Evolutionary conservation across 2,113 vertebrate genomes (phyloP), one percentile per base, ranked within the genome.

Genomic region (Seriola dumerili): DNA sequence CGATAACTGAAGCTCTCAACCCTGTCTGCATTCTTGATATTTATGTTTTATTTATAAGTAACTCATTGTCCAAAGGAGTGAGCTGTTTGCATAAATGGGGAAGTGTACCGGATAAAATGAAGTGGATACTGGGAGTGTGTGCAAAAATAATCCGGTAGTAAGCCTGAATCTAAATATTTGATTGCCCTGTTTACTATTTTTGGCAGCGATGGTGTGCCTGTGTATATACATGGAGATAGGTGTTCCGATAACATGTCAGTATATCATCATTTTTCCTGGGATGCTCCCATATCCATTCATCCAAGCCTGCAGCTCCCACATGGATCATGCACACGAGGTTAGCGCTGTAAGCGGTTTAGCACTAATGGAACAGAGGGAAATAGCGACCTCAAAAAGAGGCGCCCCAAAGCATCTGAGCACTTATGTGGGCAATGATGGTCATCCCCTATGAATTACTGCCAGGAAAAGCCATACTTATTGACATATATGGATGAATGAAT

Each of bases 31-130:
- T 91, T 88, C 86, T 88, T 91, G 67, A 92, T 77, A 63, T 63
- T 73, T 58, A 85, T 91, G 68, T 90, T 90, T 90, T 86, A 93
- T 92, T 89, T 76, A 90, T 84, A 40, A 84, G 70, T 44, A 64
- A 77, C 61, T 89, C 85, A 87, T 74, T 90, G 85, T 92, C 85
- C 78, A 85, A 80, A 85, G 80, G n/a, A 82, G 73, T 54, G 74
- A 85, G 81, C 88, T 76, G 79, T 84, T 85, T 85, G 70, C 82
- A 83, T 80, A 69, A 84, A 88, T 76, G 68, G 64, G 52, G 54
- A 76, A 75, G 63, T 80, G 75, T 72, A 76, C 81, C n/a, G 63
- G 42, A 87, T 76, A 67, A 80, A 86, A 87, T 58, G 25, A 77
- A 80, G 83, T 50, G 19, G 83, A 84, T 76, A 54, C 69, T 63